Evolutionary conservation across 2,888 invertebrate species (phyloP).

Genomic region (Parnassius apollo): DNA sequence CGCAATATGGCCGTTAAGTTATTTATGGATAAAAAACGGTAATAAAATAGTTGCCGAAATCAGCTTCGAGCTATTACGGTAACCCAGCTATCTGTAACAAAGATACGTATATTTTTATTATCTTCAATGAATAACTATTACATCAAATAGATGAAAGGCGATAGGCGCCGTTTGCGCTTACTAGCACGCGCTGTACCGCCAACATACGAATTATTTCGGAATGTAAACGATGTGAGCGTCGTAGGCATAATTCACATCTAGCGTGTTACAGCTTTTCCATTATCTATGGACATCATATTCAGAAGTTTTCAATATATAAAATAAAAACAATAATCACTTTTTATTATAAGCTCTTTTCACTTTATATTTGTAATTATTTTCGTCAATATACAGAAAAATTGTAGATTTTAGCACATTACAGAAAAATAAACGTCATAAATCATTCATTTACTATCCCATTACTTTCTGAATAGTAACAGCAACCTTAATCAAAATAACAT

Average conservation of each 20-base stretch:
- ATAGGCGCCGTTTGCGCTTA: conserved; percentile 43
- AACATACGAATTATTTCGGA: conserved; percentile 52
- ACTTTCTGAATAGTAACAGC: too few species aligned
- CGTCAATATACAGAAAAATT: too few species aligned
- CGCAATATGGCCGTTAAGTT: conserved; percentile 31
- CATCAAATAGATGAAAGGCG: conserved; percentile 54
- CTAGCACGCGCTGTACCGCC: conserved; percentile 49
- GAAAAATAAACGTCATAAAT: too few species aligned
- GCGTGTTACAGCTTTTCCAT: too few species aligned
- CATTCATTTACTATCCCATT: too few species aligned
- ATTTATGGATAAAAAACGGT: conserved; percentile 44
- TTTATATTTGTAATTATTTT: too few species aligned
- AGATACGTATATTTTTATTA: conserved; percentile 60
- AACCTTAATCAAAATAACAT: too few species aligned
- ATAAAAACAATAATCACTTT: too few species aligned
- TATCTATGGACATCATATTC: too few species aligned
- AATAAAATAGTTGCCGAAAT: conserved; percentile 51
- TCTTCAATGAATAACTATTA: conserved; percentile 63
- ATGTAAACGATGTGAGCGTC: conserved; percentile 45
- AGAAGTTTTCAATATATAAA: too few species aligned
- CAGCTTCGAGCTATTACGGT: conserved; percentile 63
- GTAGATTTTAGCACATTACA: too few species aligned
- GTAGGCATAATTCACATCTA: conserved; percentile 31
- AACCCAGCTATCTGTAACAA: conserved; percentile 49
- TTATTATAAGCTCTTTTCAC: too few species aligned